Conservation (phyloP, 1,140 invertebrate species). For the Pseudomyrmex gracilis region DNA sequence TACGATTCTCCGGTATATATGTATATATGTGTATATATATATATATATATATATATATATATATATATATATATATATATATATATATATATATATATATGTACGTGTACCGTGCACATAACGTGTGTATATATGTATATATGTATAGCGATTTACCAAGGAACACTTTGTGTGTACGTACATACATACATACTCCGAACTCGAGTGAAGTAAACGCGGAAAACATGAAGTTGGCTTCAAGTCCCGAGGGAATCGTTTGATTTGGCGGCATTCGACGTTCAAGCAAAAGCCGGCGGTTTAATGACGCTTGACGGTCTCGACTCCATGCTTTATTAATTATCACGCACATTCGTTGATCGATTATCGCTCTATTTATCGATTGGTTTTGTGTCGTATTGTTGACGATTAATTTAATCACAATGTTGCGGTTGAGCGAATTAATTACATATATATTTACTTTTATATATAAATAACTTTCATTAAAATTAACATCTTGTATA, state of each 20-base stretch:
- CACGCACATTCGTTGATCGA: not conserved
- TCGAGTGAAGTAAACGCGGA: constrained; percentile 56
- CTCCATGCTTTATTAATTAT: constrained; percentile 52
- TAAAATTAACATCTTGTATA: not conserved
- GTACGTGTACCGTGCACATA: constrained; percentile 5
- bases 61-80: too few relatives aligned
- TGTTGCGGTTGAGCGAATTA: not conserved
- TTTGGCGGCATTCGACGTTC: constrained; percentile 59
- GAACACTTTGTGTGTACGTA: constrained; percentile 49
- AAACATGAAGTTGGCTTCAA: constrained; percentile 59
- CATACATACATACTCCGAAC: constrained; percentile 1
- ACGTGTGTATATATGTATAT: too few relatives aligned
- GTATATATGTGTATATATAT: constrained; percentile 1
- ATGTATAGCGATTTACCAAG: too few relatives aligned
- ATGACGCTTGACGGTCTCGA: constrained; percentile 40
- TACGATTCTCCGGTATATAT: constrained; percentile 42
- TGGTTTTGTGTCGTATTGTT: not conserved
- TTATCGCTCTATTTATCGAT: not conserved
- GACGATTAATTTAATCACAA: not conserved
- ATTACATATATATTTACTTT: constrained; percentile 5
- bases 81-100: not conserved
- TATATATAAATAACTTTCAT: not conserved
- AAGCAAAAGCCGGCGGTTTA: constrained; percentile 44
- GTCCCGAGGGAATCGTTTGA: constrained; percentile 58
- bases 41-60: too few relatives aligned